Conservation (phyloP, 2,113 vertebrate species). For the Pomatostomus ruficeps region DNA sequence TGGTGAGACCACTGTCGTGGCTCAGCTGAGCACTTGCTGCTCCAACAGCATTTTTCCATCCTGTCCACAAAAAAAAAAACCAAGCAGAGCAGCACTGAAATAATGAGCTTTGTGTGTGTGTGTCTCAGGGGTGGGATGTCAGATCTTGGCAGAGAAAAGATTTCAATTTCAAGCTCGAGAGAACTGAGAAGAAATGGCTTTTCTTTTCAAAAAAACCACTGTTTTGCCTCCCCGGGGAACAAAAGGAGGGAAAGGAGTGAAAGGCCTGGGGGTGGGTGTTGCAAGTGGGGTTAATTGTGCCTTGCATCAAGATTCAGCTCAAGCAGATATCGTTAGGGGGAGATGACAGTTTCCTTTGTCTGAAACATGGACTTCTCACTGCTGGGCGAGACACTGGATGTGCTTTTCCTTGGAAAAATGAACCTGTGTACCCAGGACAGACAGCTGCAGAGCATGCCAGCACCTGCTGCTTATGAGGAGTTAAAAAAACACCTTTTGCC, state of each 20-base stretch:
- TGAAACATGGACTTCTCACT: not conserved
- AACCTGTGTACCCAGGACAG: not conserved
- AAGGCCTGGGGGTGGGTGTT: not conserved
- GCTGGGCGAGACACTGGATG: not conserved
- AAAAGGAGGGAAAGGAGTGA: not conserved
- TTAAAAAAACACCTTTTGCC: not conserved
- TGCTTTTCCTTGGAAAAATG: not conserved
- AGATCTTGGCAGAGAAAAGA: not conserved
- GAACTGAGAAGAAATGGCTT: not conserved
- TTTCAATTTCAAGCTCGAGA: not conserved
- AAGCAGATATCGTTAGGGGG: conserved; percentile 29
- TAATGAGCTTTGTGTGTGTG: not conserved
- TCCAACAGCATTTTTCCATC: not conserved
- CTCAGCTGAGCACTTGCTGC: not conserved
- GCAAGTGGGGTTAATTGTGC: not conserved
- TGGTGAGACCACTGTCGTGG: rapidly evolving
- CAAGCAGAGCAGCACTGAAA: not conserved
- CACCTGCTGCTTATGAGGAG: not conserved
- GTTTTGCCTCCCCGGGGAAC: not conserved
- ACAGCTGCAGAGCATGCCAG: not conserved
- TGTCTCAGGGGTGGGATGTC: not conserved
- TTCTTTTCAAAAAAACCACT: not conserved
- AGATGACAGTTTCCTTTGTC: conserved; percentile 34
- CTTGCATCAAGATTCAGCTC: not conserved
- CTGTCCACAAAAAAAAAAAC: not conserved